Conservation (phyloP, 2,797 vertebrate species). For the Aselliscus stoliczkanus region DNA sequence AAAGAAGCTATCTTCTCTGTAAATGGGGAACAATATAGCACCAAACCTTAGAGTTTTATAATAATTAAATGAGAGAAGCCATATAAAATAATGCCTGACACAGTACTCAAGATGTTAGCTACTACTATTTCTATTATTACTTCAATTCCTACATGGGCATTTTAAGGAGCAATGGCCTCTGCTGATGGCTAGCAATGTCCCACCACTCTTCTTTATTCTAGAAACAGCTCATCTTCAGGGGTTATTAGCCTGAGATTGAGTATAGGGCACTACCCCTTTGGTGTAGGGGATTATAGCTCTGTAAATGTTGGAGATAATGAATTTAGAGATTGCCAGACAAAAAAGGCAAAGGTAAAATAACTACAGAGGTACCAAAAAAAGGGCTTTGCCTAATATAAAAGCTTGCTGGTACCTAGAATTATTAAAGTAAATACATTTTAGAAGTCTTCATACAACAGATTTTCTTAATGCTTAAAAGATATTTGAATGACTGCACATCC, state of each 20-base stretch:
- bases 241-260: neutral
- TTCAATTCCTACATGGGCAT: neutral
- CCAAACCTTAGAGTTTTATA: neutral
- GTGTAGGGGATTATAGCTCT: neutral
- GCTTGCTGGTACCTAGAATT: neutral
- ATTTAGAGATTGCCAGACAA: neutral
- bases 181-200: neutral
- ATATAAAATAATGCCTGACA: neutral
- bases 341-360: neutral
- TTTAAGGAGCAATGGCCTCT: neutral
- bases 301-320: neutral
- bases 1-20: neutral
- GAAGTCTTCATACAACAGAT: neutral
- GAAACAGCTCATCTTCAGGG: neutral
- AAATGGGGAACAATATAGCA: neutral
- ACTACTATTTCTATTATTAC: neutral
- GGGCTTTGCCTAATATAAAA: neutral
- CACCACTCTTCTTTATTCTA: neutral
- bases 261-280: neutral
- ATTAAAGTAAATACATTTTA: neutral
- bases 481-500: neutral
- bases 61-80: neutral
- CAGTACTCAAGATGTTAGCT: neutral
- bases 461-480: neutral
- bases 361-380: neutral